Conservation (phyloP, 2,888 invertebrate genomes). For the Harpalus rubripes region DNA sequence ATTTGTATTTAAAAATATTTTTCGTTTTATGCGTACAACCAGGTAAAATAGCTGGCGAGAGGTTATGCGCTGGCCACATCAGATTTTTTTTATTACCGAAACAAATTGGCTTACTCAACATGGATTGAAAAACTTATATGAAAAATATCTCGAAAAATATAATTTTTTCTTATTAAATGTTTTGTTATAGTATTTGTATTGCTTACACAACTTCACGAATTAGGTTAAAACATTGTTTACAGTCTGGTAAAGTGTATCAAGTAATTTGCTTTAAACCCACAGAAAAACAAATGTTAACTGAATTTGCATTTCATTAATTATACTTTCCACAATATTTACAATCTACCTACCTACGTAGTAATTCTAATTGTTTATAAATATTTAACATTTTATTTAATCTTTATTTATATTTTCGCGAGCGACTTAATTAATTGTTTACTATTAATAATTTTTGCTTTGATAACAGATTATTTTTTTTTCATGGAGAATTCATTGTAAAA, state of each 20-base stretch:
- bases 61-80: too few relatives aligned
- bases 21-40: too few relatives aligned
- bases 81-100: too few relatives aligned
- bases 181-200: not conserved
- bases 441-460: not conserved
- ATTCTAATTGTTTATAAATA: constrained; percentile 33
- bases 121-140: too few relatives aligned
- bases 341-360: not conserved
- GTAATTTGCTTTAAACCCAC: not conserved
- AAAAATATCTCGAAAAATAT: too few relatives aligned
- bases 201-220: not conserved
- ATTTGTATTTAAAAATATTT: too few relatives aligned
- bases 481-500: not conserved
- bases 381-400: not conserved
- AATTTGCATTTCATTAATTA: constrained; percentile 43
- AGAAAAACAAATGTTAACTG: constrained; percentile 22
- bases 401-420: constrained; percentile 6
- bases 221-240: constrained; percentile 12
- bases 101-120: too few relatives aligned
- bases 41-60: too few relatives aligned
- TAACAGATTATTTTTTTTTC: not conserved
- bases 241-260: not conserved
- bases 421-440: not conserved
- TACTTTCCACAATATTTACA: constrained; percentile 36
- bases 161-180: not conserved